These are phyloP conservation scores for Ypsolopha scabrella DNA, from an alignment of 2,888 invertebrate genomes.

Conservation along the genomic window DNA sequence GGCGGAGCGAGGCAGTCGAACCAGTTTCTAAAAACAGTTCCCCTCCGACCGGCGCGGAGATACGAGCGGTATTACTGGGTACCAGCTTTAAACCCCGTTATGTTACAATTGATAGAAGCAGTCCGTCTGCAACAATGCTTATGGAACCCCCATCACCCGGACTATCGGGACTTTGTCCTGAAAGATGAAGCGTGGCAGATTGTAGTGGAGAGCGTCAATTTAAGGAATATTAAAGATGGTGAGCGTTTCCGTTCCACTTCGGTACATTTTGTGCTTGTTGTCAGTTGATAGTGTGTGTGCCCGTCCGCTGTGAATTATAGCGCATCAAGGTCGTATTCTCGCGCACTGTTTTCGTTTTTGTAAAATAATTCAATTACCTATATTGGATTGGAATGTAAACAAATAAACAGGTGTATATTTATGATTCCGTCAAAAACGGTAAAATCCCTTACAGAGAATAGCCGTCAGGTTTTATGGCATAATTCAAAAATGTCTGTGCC, in stretches of 20 bases:
- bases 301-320: too few relatives aligned
- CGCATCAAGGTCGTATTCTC: too few relatives aligned
- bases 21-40: slow-evolving; percentile 14
- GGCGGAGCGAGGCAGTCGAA: slow-evolving; percentile 26
- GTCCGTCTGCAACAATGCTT: slow-evolving; percentile 48
- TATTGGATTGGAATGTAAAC: too few relatives aligned
- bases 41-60: slow-evolving; percentile 8
- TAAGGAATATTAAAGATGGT: slow-evolving; percentile 42
- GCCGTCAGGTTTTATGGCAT: too few relatives aligned
- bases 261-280: neutral
- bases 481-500: too few relatives aligned
- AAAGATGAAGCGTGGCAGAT: slow-evolving; percentile 52
- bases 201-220: slow-evolving; percentile 43
- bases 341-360: too few relatives aligned
- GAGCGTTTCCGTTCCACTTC: slow-evolving; percentile 14
- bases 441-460: too few relatives aligned
- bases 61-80: too few relatives aligned
- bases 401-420: too few relatives aligned
- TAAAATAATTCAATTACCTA: too few relatives aligned
- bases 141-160: slow-evolving; percentile 54
- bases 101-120: slow-evolving; percentile 52
- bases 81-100: slow-evolving; percentile 9
- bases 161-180: slow-evolving; percentile 44
- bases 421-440: too few relatives aligned
- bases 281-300: neutral